Evolutionary conservation across 2,113 vertebrate genomes (phyloP).

Genomic region (Climacteris rufus): DNA sequence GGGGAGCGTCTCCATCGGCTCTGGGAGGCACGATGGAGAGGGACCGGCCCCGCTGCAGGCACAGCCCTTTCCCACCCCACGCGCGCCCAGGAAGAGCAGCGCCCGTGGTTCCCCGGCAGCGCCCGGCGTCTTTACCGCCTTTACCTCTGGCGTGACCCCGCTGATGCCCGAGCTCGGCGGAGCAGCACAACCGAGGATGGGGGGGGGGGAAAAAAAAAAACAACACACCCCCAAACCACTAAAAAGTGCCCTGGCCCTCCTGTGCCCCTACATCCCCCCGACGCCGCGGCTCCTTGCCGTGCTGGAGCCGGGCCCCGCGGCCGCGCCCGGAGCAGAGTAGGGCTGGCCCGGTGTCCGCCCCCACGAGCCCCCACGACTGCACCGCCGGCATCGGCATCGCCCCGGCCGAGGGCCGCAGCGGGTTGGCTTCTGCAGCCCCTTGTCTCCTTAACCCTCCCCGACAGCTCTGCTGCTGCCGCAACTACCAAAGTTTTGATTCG

Average conservation of each 20-base stretch:
- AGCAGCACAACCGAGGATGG: neutral
- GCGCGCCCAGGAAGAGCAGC: neutral
- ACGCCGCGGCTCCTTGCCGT: neutral
- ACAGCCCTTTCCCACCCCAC: neutral
- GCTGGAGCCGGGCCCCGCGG: neutral
- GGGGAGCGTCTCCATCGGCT: neutral
- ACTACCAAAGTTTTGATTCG: neutral
- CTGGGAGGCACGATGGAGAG: neutral
- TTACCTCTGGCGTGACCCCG: neutral
- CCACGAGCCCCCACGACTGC: neutral
- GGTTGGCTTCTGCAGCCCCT: no score
- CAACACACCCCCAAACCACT: no score
- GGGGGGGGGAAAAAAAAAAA: neutral
- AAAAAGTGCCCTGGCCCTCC: neutral
- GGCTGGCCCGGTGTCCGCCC: neutral
- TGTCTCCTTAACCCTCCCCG: neutral
- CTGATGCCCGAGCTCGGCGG: neutral
- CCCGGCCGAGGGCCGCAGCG: neutral
- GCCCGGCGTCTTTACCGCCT: neutral
- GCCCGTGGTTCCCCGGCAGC: neutral
- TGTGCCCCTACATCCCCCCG: neutral
- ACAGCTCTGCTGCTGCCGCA: neutral
- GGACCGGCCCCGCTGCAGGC: no score
- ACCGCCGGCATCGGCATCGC: neutral
- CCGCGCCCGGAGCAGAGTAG: neutral